Conservation (phyloP, 2,797 vertebrate species). For the Tenualosa ilisha region DNA sequence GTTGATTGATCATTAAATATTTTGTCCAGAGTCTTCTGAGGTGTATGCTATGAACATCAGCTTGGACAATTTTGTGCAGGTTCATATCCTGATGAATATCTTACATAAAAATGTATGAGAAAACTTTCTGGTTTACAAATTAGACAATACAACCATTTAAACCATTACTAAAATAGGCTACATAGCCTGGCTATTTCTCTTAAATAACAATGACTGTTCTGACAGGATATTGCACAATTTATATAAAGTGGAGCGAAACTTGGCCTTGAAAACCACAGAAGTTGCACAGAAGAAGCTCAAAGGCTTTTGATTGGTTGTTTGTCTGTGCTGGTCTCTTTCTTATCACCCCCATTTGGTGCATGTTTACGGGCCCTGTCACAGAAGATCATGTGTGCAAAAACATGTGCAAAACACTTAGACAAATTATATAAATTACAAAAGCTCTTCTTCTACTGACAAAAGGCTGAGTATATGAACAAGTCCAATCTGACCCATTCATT, state of each 20-base stretch:
- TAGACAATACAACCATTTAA: not conserved
- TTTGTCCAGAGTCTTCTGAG: not conserved
- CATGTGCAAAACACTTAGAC: not conserved
- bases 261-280: slow-evolving; percentile 3
- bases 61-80: not conserved
- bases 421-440: not conserved
- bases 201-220: not conserved
- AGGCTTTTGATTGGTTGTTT: not conserved
- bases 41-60: not conserved
- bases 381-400: slow-evolving; percentile 3
- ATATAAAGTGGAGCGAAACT: slow-evolving; percentile 19
- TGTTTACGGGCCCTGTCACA: not conserved
- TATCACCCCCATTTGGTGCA: not conserved
- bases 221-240: slow-evolving; percentile 33
- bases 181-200: not conserved
- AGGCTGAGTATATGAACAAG: not conserved
- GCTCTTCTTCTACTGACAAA: not conserved
- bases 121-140: not conserved
- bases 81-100: not conserved
- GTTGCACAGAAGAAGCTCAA: not conserved
- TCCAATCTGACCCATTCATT: not conserved
- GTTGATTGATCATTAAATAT: not conserved
- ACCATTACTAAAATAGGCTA: not conserved
- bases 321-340: not conserved
- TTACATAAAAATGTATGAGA: not conserved